Base-by-base conservation (phyloP, 2,888 invertebrate species). In the Microctonus aethiopoides region DNA sequence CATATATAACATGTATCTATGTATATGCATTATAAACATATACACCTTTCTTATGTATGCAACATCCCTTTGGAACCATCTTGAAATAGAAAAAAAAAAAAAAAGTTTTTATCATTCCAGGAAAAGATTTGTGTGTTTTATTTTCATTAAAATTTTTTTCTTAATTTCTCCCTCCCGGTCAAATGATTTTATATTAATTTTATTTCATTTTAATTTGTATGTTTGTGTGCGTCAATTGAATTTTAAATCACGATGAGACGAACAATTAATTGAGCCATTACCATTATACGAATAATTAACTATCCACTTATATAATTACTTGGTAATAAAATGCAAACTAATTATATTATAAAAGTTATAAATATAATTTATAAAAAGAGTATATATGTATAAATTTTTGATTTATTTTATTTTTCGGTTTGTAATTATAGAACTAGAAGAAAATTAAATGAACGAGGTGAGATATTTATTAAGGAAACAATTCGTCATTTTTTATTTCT, bases 31-130 rank as follows among this genome's bases (percentile, higher is more conserved):
- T 24, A 24, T 24, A 4, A 16, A 51, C 11, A 24, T 24, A 52
- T 52, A 52, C 36, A 16, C n/a, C n/a, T 39, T 32, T 60, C 39
- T 36, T 36, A n/a, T 36, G 9, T 36, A 39, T 63, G 63, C 63
- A 68, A 68, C 68, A 68, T 68, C 68, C 68, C 68, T 56, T 51
- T 52, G 41, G 24, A 54, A 61, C 51, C 62, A 61, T 60, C 29
- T 62, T 62, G 16, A 57, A 63, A 56, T 57, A 63, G 57, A 63
- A 68, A 56, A 62, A 29, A 29, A 29, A 29, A 29, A 63, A 63
- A 68, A 56, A 62, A 54, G 16, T n/a, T 41, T 46, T 29, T 32
- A 39, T 41, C 39, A 39, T 61, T 32, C n/a, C 39, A 56, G 46
- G 10, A 46, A 63, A 51, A 63, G n/a, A 56, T 57, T 62, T 65